Evolutionary conservation across 2,797 vertebrate species (phyloP), one percentile per base, ranked within the genome.

Genomic region (Acipenser transmontanus): DNA sequence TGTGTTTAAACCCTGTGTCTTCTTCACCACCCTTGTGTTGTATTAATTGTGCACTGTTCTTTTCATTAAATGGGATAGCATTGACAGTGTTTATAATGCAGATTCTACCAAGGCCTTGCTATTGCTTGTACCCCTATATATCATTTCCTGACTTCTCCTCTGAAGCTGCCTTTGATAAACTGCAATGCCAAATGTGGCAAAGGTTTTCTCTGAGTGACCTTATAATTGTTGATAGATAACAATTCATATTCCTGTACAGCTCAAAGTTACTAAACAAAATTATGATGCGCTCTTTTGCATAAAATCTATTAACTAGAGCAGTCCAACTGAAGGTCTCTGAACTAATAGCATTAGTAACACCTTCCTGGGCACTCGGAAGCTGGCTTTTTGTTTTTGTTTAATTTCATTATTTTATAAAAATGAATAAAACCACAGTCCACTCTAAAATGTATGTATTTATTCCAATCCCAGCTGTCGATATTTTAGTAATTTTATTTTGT

Each of bases 171-270:
- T 66, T 67, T 74, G 75, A 74, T 65, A 66, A 69, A 77, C 62
- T 70, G 59, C 71, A 56, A 57, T 47, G 47, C 70, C 67, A 67
- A 59, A 67, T 62, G 10, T 56, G 59, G 63, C 47, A 61, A 54
- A 62, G 68, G 50, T 13, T 51, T 72, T 69, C 69, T 66, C 50
- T 65, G 63, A 65, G 66, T 73, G 64, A 74, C 74, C 76, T 74
- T 71, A 51, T 68, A 59, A 68, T 74, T 68, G 48, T 52, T 77
- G 72, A 74, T 52, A 72, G 73, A 79, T 72, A 70, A 69, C 54
- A 66, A 10, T 70, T 76, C 72, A 74, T 69, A 75, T 65, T 52
- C 59, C 50, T 14, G 50, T 10, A 47, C 47, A 54, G 48, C 47
- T 47, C 17, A 10, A 7, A 11, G 8, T 7, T n/a, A 2, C 66